phyloP scores from a whole-genome alignment of 2,888 invertebrate species.

The Brachyptera putata region DNA sequence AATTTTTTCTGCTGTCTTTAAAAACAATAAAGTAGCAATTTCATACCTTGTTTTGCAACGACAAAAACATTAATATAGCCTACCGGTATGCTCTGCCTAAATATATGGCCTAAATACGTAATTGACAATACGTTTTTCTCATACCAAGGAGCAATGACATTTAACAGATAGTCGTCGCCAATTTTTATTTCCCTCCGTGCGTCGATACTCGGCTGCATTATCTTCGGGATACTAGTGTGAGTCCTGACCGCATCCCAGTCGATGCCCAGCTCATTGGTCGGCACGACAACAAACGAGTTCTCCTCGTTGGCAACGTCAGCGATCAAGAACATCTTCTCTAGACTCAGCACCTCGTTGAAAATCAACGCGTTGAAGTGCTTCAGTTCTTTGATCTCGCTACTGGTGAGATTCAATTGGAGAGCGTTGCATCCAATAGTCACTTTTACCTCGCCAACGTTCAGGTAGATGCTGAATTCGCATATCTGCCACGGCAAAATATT shows the following conservation, averaged over 20 bases:
- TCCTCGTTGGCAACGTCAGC: constrained; percentile 53
- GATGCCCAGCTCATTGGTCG: constrained; percentile 44
- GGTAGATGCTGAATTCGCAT: constrained; percentile 66
- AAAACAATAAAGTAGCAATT: too few species aligned
- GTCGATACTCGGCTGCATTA: constrained; percentile 40
- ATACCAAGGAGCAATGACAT: constrained; percentile 86
- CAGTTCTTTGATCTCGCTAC: constrained; percentile 50
- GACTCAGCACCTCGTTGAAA: constrained; percentile 64
- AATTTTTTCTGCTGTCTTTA: too few species aligned
- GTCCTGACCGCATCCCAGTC: constrained; percentile 57
- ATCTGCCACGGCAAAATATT: constrained; percentile 38
- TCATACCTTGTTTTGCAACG: too few species aligned
- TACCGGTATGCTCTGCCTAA: too few species aligned
- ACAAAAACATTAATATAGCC: too few species aligned
- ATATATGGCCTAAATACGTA: too few species aligned
- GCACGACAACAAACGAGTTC: constrained; percentile 46
- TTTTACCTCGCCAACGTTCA: constrained; percentile 58
- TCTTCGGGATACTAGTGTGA: constrained; percentile 44
- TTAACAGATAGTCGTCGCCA: constrained; percentile 58
- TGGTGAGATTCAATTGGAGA: constrained; percentile 45
- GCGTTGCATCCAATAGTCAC: constrained; percentile 53
- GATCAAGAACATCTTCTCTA: constrained; percentile 57
- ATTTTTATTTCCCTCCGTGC: constrained; percentile 53
- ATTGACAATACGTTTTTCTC: not conserved
- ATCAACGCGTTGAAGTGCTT: constrained; percentile 67